Percentiles rank a stretch among this genome's conserved stretches.
These are phyloP conservation scores for Athene noctua DNA, from an alignment of 2,113 vertebrate genomes.

Conservation along the genomic window DNA sequence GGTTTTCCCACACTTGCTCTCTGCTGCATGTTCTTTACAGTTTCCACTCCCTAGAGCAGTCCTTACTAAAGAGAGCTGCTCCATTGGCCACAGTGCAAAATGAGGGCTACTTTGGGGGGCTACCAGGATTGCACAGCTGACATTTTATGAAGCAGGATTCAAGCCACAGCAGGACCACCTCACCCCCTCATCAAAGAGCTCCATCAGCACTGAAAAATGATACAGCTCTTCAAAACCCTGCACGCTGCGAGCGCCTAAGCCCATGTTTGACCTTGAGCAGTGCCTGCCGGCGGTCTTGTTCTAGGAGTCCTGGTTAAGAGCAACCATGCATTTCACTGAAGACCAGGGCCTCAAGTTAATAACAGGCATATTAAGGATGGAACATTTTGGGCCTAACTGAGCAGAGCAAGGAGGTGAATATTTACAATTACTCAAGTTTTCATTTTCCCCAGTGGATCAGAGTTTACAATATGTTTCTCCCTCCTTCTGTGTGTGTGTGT, in stretches of 20 bases:
- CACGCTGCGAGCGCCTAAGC: background rate
- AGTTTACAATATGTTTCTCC: background rate
- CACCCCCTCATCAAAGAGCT: background rate
- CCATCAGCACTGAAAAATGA: background rate
- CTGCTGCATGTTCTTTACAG: background rate
- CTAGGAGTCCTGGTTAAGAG: background rate
- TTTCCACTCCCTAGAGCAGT: background rate
- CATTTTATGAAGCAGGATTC: background rate
- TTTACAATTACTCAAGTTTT: background rate
- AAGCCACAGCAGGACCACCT: rapidly evolving
- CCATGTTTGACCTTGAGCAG: rapidly evolving
- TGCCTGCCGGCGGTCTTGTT: background rate
- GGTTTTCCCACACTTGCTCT: background rate
- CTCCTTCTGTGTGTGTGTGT: background rate
- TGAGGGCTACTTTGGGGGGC: background rate
- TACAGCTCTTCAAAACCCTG: background rate
- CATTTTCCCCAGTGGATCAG: background rate
- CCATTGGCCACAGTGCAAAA: background rate
- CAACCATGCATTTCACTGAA: background rate
- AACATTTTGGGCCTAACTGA: background rate
- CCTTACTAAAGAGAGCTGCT: background rate
- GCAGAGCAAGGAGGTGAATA: background rate
- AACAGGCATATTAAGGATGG: background rate
- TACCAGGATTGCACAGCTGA: background rate
- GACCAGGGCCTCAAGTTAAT: background rate